Evolutionary conservation across 2,113 vertebrate species (phyloP).

Genomic region (Corapipo altera): DNA sequence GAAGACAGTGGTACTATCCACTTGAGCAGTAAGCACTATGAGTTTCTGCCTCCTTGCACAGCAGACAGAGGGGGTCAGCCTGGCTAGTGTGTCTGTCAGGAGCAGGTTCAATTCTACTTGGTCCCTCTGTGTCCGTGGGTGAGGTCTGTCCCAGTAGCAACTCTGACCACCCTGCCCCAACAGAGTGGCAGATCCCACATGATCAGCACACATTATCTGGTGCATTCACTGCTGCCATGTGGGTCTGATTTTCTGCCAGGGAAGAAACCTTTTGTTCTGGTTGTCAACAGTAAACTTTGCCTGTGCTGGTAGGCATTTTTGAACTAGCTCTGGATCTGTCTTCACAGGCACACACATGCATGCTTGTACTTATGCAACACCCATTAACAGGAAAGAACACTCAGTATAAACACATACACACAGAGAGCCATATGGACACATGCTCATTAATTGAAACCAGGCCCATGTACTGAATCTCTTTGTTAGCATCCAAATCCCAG

Average conservation of each 20-base stretch:
- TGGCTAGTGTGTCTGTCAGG: background rate
- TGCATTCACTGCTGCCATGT: fast-evolving
- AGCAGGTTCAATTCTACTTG: background rate
- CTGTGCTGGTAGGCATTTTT: background rate
- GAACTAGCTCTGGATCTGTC: background rate
- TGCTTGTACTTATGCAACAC: background rate
- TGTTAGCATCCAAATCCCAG: conserved; percentile 2
- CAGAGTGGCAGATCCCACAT: background rate
- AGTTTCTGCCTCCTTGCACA: background rate
- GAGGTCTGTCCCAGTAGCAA: background rate
- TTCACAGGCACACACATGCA: background rate
- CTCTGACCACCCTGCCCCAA: background rate
- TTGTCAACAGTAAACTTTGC: background rate
- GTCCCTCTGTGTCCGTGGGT: background rate
- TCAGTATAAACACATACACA: background rate
- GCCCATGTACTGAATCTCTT: conserved; percentile 24
- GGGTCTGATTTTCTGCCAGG: background rate
- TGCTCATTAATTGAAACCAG: conserved; percentile 37
- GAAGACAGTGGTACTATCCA: background rate
- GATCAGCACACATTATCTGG: background rate
- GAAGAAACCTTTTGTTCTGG: background rate
- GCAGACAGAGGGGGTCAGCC: background rate
- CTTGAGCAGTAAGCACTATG: background rate
- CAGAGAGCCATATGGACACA: conserved; percentile 32
- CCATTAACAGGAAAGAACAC: background rate